A percentile compares a stretch with the other conserved stretches of the same genome.
Conservation (phyloP, 1,140 invertebrate genomes). For the Dreissena polymorpha region DNA sequence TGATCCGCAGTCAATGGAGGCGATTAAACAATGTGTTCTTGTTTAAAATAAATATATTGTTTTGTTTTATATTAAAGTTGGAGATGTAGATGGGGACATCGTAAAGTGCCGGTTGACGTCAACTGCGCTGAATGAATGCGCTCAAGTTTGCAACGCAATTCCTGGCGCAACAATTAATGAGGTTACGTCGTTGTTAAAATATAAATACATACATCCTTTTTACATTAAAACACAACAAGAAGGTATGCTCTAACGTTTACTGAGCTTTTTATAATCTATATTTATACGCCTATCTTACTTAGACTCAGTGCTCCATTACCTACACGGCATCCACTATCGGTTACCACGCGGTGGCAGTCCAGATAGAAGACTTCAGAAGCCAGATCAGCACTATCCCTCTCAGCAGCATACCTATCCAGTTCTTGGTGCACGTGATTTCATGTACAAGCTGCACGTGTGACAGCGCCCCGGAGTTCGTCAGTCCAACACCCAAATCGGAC, state of each 20-base stretch:
- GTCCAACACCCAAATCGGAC: neutral
- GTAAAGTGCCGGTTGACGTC: neutral
- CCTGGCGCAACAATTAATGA: neutral
- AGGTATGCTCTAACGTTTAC: neutral
- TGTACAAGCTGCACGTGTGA: neutral
- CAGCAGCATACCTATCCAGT: constrained; percentile 25
- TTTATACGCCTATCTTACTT: neutral
- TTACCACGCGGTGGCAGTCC: constrained; percentile 4
- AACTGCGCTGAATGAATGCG: neutral
- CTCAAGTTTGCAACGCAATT: neutral
- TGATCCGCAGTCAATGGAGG: too few species aligned
- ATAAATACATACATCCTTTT: too few species aligned
- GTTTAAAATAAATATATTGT: too few species aligned
- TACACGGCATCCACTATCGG: neutral
- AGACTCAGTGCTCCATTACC: neutral
- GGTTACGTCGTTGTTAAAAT: neutral
- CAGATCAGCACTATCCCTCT: neutral
- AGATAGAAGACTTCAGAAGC: constrained; percentile 12
- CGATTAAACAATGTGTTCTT: too few species aligned
- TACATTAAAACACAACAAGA: neutral
- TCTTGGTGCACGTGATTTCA: neutral
- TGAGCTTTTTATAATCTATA: too few species aligned
- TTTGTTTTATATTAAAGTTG: neutral
- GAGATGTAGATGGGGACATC: constrained; percentile 10
- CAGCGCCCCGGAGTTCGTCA: neutral